Evolutionary conservation across 2,113 vertebrate genomes (phyloP), one percentile per base, ranked within the genome.

Genomic region (Vulpes ferrilata): DNA sequence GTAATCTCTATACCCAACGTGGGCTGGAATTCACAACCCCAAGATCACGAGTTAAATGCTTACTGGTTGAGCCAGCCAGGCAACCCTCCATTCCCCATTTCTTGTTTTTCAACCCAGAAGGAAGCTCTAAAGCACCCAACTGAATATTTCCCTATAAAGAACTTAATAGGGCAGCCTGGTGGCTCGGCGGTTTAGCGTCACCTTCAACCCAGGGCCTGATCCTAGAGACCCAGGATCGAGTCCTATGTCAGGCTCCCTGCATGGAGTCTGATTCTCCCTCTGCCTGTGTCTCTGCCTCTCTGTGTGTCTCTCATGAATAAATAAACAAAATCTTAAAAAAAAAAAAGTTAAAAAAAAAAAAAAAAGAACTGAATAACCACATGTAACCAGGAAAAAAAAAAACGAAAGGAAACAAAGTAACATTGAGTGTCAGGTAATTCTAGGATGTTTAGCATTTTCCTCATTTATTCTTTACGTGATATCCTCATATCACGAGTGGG

Each of bases 401-500:
- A 4, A 1, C 16, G 27, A 55, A 51, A 76, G 25, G n/a, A 74
- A 62, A 23, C 27, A 60, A 88, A 82, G 17, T 10, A 80, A n/a
- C 4, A 19, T 13, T 11, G 43, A 35, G 0, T 19, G 4, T n/a
- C 55, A 74, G 30, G 16, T 25, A 35, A 53, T 55, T 35, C 20
- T 32, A 43, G 9, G 20, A 62, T 15, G 7, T 19, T n/a, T 30
- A 27, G 43, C 11, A 13, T 71, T 13, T n/a, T 17, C 13, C 23
- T 59, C 30, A 53, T 43, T 80, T 11, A 57, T n/a, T 76, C 51
- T 0, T 74, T 9, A 19, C 0, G 8, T 17, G 3, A 11, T 32
- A 38, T 6, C 17, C 22, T 62, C 19, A 3, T 2, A 19, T 13
- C 4, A 5, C 0, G 0, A 3, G 32, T 3, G 5, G 15, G 35